These are phyloP conservation scores for Akabosia matsudoensis DNA, from an alignment of 1,140 invertebrate genomes.

Conservation along the genomic window DNA sequence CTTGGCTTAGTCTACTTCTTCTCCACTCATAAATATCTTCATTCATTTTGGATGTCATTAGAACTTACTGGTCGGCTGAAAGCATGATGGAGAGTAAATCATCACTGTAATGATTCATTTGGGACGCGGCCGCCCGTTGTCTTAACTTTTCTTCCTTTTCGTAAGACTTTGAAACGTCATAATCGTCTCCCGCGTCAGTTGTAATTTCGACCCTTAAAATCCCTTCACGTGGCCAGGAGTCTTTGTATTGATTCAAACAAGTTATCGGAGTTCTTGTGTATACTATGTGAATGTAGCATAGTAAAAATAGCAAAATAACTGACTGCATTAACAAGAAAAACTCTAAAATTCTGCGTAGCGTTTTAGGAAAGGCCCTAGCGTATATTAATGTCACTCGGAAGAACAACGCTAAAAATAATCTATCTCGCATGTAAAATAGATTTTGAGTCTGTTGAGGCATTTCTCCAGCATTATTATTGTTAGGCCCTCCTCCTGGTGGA, in stretches of 20 bases:
- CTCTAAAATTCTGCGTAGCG: slow-evolving; percentile 82
- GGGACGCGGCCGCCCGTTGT: slow-evolving; percentile 56
- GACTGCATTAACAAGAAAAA: slow-evolving; percentile 84
- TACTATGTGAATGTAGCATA: slow-evolving; percentile 82
- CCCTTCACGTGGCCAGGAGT: slow-evolving; percentile 87
- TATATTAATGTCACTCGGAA: slow-evolving; percentile 86
- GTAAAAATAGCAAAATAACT: slow-evolving; percentile 47
- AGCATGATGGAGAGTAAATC: slow-evolving; percentile 61
- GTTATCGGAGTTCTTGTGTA: slow-evolving; percentile 90
- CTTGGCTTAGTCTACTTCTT: not conserved
- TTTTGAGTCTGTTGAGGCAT: slow-evolving; percentile 45
- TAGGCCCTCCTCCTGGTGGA: slow-evolving; percentile 6
- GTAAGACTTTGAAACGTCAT: slow-evolving; percentile 76
- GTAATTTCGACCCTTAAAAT: slow-evolving; percentile 95
- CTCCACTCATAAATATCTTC: slow-evolving; percentile 4
- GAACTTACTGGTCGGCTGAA: slow-evolving; percentile 63
- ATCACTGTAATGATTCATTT: slow-evolving; percentile 62
- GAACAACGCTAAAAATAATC: slow-evolving; percentile 93
- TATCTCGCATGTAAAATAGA: slow-evolving; percentile 69
- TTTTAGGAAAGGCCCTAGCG: slow-evolving; percentile 79
- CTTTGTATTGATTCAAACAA: slow-evolving; percentile 83
- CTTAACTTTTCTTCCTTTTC: slow-evolving; percentile 70
- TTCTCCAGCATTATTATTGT: slow-evolving; percentile 45
- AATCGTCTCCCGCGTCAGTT: slow-evolving; percentile 66
- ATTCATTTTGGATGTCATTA: not conserved